A percentile compares a stretch with the other conserved stretches of the same genome.
These are phyloP conservation scores for Sphecodes monilicornis DNA, from an alignment of 2,888 invertebrate species.

Conservation along the genomic window DNA sequence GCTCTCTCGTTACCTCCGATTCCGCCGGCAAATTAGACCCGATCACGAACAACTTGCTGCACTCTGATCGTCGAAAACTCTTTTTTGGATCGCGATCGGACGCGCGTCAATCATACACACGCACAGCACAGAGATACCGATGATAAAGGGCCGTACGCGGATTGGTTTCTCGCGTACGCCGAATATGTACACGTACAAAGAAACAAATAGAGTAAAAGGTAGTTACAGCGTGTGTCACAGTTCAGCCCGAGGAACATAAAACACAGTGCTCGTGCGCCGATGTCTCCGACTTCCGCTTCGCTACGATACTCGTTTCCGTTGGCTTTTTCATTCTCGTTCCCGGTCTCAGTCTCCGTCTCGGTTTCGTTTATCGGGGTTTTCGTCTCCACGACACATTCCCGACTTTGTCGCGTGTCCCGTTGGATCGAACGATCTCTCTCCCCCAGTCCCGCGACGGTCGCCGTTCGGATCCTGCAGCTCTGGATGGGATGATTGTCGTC, in stretches of 20 bases:
- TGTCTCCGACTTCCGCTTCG: slow-evolving; percentile 54
- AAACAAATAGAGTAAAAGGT: slow-evolving; percentile 61
- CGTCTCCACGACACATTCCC: not conserved
- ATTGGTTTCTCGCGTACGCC: slow-evolving; percentile 22
- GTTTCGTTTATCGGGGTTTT: not conserved
- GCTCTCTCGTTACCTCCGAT: not conserved
- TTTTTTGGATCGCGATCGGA: slow-evolving; percentile 51
- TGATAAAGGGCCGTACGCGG: slow-evolving; percentile 49
- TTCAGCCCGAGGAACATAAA: slow-evolving; percentile 64
- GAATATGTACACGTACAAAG: slow-evolving; percentile 58
- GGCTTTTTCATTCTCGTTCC: not conserved
- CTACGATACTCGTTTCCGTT: slow-evolving; percentile 28
- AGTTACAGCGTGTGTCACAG: slow-evolving; percentile 45
- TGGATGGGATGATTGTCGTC: slow-evolving; percentile 31
- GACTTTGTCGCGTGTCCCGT: slow-evolving; percentile 9
- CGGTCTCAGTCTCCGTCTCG: no score
- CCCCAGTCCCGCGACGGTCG: slow-evolving; percentile 55
- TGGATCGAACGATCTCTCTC: not conserved
- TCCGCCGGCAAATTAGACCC: not conserved
- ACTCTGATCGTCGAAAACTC: not conserved
- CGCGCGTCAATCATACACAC: slow-evolving; percentile 37
- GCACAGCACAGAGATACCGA: slow-evolving; percentile 30
- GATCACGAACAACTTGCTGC: not conserved
- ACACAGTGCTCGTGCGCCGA: slow-evolving; percentile 54
- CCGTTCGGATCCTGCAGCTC: slow-evolving; percentile 19